phyloP scores from a whole-genome alignment of 2,113 vertebrate species.

The Serilophus lunatus region DNA sequence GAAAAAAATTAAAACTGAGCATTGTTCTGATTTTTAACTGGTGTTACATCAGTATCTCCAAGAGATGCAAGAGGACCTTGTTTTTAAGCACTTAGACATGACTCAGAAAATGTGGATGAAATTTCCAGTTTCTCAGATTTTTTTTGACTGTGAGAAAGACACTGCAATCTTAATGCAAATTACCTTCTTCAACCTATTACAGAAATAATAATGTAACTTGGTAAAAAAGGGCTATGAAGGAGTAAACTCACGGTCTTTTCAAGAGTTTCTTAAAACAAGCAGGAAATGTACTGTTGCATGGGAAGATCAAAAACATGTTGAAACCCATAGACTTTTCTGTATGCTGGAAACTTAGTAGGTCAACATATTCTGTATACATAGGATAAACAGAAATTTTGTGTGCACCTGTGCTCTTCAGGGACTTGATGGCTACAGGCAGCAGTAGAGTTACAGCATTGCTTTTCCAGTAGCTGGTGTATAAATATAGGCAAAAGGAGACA shows the following conservation, averaged over 20 bases:
- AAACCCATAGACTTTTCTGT: neutral
- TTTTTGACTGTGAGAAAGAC: neutral
- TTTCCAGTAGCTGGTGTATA: neutral
- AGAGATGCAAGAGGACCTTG: neutral
- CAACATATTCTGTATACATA: too few relatives aligned
- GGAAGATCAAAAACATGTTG: neutral
- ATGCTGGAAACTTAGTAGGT: neutral
- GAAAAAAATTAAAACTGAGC: neutral
- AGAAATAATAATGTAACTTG: neutral
- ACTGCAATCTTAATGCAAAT: neutral
- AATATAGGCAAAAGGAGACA: neutral
- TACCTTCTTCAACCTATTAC: neutral
- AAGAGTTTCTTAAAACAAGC: neutral
- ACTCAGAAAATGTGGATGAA: neutral
- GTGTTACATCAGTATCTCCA: neutral
- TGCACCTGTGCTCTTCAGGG: neutral
- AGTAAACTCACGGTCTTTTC: neutral
- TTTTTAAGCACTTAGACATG: neutral
- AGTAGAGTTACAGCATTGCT: neutral
- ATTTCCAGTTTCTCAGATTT: neutral
- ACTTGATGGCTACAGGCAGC: neutral
- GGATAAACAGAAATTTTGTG: neutral
- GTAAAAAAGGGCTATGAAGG: neutral
- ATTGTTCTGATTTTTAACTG: neutral
- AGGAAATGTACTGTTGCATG: neutral